Evolutionary conservation across 2,797 vertebrate genomes (phyloP).

Genomic region (Pteropus rufus): DNA sequence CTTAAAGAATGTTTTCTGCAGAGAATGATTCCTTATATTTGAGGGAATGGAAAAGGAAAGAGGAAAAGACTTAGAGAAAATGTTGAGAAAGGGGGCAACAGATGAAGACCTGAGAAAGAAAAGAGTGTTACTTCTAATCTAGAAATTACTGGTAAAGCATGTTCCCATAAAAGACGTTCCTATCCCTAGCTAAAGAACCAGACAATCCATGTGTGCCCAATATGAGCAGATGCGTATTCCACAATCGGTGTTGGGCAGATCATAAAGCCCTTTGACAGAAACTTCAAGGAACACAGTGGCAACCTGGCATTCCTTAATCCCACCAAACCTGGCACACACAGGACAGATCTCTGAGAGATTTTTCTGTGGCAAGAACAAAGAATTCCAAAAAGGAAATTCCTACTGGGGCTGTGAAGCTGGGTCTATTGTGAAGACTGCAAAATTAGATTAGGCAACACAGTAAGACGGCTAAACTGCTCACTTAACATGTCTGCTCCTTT

Average conservation of each 20-base stretch:
- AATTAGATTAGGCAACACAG: neutral
- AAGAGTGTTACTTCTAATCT: neutral
- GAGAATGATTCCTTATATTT: neutral
- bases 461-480: neutral
- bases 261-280: neutral
- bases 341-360: conserved; percentile 8
- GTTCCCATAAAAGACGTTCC: neutral
- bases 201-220: neutral
- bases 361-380: conserved; percentile 10
- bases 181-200: neutral
- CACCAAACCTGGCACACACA: neutral
- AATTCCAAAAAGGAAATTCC: conserved; percentile 27
- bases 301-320: neutral
- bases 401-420: neutral
- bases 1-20: neutral
- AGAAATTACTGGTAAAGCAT: neutral
- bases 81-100: neutral
- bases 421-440: neutral
- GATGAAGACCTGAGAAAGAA: neutral
- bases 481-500: neutral
- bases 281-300: neutral
- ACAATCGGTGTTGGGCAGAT: neutral
- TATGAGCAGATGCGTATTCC: neutral
- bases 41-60: neutral
- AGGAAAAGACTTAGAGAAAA: neutral